Evolutionary conservation across 2,113 vertebrate genomes (phyloP).

Genomic region (Oostethus manadensis): DNA sequence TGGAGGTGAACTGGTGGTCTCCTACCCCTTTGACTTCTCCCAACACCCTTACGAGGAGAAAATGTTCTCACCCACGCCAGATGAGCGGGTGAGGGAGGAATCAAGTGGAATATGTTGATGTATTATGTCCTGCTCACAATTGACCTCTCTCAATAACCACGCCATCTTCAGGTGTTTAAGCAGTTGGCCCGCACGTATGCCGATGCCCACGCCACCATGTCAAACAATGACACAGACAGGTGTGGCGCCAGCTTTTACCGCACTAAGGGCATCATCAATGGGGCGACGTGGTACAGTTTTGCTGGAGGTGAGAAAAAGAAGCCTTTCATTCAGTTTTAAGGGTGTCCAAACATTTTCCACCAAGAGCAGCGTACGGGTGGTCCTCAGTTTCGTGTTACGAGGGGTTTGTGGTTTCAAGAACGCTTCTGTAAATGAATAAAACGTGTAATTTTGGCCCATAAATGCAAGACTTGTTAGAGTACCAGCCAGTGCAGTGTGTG

Average conservation of each 20-base stretch:
- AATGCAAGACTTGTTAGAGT: too few species aligned
- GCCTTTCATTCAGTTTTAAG: neutral
- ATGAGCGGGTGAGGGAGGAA: constrained; percentile 81
- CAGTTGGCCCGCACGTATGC: constrained; percentile 87
- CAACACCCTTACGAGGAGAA: constrained; percentile 82
- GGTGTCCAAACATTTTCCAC: neutral
- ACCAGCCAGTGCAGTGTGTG: too few species aligned
- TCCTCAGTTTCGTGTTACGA: neutral
- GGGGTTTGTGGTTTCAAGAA: too few species aligned
- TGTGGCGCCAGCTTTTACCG: constrained; percentile 88
- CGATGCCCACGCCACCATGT: constrained; percentile 84
- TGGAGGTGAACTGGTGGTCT: constrained; percentile 91
- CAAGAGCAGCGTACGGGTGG: too few species aligned
- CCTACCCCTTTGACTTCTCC: constrained; percentile 94
- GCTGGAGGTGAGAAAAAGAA: constrained; percentile 79
- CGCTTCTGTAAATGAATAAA: too few species aligned
- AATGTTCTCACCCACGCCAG: constrained; percentile 89
- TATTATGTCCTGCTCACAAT: neutral
- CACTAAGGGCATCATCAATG: constrained; percentile 86
- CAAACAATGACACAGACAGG: constrained; percentile 80
- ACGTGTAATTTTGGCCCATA: too few species aligned
- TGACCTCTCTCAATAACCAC: neutral
- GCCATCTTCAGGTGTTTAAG: constrained; percentile 68
- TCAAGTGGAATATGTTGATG: neutral
- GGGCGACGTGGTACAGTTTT: constrained; percentile 96